Base-by-base conservation (phyloP, 2,797 vertebrate genomes). In the Poliocrania exsul region DNA sequence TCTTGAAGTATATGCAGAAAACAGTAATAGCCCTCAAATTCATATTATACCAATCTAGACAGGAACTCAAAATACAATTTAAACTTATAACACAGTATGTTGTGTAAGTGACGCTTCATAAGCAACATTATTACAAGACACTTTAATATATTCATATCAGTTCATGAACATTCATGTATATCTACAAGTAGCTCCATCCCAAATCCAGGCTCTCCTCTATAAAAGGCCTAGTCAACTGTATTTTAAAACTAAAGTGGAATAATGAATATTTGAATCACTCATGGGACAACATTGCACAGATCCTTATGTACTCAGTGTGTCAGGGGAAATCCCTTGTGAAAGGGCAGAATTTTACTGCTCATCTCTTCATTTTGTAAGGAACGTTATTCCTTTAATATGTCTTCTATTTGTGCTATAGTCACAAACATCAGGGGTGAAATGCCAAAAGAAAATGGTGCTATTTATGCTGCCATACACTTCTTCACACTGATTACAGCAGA, bases 241-340 rank as follows among this genome's bases (percentile, higher is more conserved):
- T 69, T 69, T 51, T 81, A 44, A 90, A 88, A 54, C 20, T 40
- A 35, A 61, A 72, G 28, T 28, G 19, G 17, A 90, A 78, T 67
- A 67, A 85, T 25, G 7, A 86, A 78, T 49, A 33, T 37, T 42
- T 53, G 18, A 93, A 10, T 65, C 9, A 38, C 23, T 33, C 4
- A 19, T 11, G 11, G 37, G 72, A 74, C 19, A 56, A 33, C 12
- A 35, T 31, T 60, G 7, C 25, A 35, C 20, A 10, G 64, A 73
- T 49, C n/a, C 28, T 13, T 33, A 11, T 12, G 14, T 37, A 25
- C 16, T 64, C 13, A 31, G 10, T 37, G 38, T 0, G 0, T 50
- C 35, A 42, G 44, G 5, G 26, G 4, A 84, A 93, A 86, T 49
- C 24, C 35, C 26, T 65, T 58, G 31, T 9, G 19, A 15, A 64